Evolutionary conservation across 2,888 invertebrate genomes (phyloP), one percentile per base, ranked within the genome.

Genomic region (Ophonus ardosiacus): DNA sequence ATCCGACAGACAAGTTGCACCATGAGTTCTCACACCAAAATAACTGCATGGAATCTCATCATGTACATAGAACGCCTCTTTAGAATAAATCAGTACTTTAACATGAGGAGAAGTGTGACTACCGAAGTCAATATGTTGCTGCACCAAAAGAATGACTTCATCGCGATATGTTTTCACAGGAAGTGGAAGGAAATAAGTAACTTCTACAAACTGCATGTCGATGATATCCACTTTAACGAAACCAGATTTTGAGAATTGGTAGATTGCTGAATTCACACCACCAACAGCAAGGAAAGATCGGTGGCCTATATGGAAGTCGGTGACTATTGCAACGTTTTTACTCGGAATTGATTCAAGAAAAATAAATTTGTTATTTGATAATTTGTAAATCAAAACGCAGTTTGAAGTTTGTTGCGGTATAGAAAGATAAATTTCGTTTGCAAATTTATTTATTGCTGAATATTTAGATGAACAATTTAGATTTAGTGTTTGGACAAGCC

Each of bases 61-160:
- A 76, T 91, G 91, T 51, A 89, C 88, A 79, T 89, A 88, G 87
- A 91, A 91, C 63, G 88, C 87, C 13, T 87, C 87, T 43, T 89
- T 89, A 85, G 91, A 89, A 76, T 90, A 90, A 7, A 89, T 87
- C 17, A 91, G 86, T 15, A 90, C 87, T 87, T 91, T 90, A 10
- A 91, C 87, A 13, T 87, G 87, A 71, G 87, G 86, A 4, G 89
- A 87, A 38, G 86, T 87, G 85, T 91, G 90, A 4, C 88, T 87
- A 13, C 86, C 88, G 84, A 90, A 89, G 79, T 90, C 87, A 31
- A 86, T 71, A 43, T 61, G 59, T 76, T 90, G 88, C 88, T 93
- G 92, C 1, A 91, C 88, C 7, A 93, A 86, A 61, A 93, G 86
- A 68, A 93, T 86, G 0, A 91, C 89, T 82, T 93, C 92, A 85